Evolutionary conservation across 2,888 invertebrate species (phyloP).

Genomic region (Urechis unicinctus): DNA sequence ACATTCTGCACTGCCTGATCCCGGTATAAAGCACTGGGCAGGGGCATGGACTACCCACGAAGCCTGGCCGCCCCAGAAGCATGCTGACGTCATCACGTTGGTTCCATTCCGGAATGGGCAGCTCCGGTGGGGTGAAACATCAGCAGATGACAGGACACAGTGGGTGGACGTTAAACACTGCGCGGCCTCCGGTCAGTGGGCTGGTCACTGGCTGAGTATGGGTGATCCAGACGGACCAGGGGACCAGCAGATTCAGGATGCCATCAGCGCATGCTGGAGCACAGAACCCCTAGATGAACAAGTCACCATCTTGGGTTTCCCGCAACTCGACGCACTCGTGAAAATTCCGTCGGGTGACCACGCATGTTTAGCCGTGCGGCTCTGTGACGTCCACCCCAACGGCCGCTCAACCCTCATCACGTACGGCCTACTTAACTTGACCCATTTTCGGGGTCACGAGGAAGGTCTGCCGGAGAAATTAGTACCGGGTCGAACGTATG

Average conservation of each 20-base stretch:
- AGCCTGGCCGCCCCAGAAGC: not conserved
- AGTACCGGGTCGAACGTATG: not conserved
- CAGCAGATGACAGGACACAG: not conserved
- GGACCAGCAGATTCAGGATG: constrained; percentile 5
- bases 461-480: not conserved
- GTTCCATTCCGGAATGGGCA: not conserved
- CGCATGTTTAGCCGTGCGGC: constrained; percentile 1
- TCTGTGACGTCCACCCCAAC: constrained; percentile 9
- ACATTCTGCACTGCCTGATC: not conserved
- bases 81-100: not conserved
- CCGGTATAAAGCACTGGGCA: not conserved
- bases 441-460: constrained; percentile 6
- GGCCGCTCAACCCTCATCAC: constrained; percentile 7
- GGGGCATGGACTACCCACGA: not conserved
- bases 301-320: not conserved
- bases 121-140: not conserved
- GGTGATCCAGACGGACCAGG: not conserved
- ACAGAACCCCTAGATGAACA: not conserved
- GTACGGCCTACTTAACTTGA: constrained; percentile 7
- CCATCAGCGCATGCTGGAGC: constrained; percentile 3
- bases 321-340: not conserved
- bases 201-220: constrained; percentile 4
- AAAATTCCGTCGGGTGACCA: not conserved
- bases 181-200: not conserved
- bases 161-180: not conserved